Evolutionary conservation across 2,797 vertebrate genomes (phyloP), one percentile per base, ranked within the genome.

Genomic region (Telmatherina bonti): DNA sequence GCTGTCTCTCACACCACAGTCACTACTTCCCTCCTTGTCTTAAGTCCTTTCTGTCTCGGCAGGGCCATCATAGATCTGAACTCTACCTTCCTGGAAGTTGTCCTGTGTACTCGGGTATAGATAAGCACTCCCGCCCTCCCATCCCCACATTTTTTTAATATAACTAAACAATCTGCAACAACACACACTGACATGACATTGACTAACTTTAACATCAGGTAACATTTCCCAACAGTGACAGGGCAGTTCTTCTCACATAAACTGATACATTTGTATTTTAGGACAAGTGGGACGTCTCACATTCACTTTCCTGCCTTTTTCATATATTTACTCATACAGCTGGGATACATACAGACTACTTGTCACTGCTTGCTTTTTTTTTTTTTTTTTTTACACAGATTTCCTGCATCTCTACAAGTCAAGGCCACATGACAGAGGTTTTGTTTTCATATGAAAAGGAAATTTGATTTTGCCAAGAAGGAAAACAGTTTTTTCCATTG

Each of bases 271-370:
- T 90, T 91, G 84, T 83, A 87, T 74, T 90, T 89, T 66, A 65
- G 84, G 81, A 90, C 82, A 87, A 60, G 73, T 76, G 73, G 87
- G 87, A 86, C 79, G 86, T 58, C 84, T 84, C 85, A 93, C 91
- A 92, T 85, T 88, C 77, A 91, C 82, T 74, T 90, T 85, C 68
- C 73, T 85, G 86, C 61, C 76, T 71, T 69, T 89, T 78, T 79
- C 73, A 85, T 81, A 62, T 77, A 89, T 82, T 85, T 84, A 92
- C 86, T 86, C 71, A 81, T 90, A 92, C 91, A 91, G 85, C 81
- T 87, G 84, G 79, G 80, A 90, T 85, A 94, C 91, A 93, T 82
- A n/a, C n/a, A 88, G 87, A 92, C 89, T 89, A 89, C 87, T 78
- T 79, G 79, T 92, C 90, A 93, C 88, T 89, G n/a, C n/a, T n/a